Conservation (phyloP, 2,113 vertebrate genomes). For the Paraplagusia blochii region DNA sequence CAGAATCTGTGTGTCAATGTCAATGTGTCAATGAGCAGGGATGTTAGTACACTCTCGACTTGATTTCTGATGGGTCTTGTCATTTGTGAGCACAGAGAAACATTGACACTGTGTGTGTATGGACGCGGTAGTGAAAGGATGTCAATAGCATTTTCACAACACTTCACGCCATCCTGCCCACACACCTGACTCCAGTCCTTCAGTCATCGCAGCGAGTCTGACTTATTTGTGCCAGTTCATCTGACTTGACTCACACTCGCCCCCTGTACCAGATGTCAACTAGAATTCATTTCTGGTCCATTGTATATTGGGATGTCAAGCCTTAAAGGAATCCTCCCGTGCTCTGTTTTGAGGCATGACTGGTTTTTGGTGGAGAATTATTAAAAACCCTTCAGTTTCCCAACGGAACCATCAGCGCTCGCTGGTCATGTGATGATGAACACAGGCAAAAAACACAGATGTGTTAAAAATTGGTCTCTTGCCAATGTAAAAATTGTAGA, state of each 20-base stretch:
- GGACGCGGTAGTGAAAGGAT: background rate
- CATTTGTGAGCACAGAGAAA: background rate
- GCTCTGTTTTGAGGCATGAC: too few relatives aligned
- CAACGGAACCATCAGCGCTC: too few relatives aligned
- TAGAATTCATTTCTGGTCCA: too few relatives aligned
- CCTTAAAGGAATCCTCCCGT: too few relatives aligned
- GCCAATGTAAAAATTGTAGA: too few relatives aligned
- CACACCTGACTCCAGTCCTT: conserved; percentile 1
- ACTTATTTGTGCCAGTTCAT: background rate
- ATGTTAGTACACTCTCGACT: background rate
- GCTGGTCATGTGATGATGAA: too few relatives aligned
- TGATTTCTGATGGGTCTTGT: background rate
- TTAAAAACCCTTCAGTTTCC: too few relatives aligned
- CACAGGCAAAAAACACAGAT: too few relatives aligned
- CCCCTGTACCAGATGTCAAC: background rate
- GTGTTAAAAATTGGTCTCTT: too few relatives aligned
- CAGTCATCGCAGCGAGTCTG: background rate
- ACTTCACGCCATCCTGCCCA: background rate
- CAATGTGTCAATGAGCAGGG: background rate
- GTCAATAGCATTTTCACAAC: background rate
- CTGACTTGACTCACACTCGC: background rate
- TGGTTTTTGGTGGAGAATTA: too few relatives aligned
- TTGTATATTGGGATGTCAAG: too few relatives aligned
- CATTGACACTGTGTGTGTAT: background rate
- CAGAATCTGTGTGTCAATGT: background rate